A percentile compares a stretch with the other conserved stretches of the same genome.
These are phyloP conservation scores for Zaprionus inermis DNA, from an alignment of 1,140 invertebrate genomes.

Conservation along the genomic window DNA sequence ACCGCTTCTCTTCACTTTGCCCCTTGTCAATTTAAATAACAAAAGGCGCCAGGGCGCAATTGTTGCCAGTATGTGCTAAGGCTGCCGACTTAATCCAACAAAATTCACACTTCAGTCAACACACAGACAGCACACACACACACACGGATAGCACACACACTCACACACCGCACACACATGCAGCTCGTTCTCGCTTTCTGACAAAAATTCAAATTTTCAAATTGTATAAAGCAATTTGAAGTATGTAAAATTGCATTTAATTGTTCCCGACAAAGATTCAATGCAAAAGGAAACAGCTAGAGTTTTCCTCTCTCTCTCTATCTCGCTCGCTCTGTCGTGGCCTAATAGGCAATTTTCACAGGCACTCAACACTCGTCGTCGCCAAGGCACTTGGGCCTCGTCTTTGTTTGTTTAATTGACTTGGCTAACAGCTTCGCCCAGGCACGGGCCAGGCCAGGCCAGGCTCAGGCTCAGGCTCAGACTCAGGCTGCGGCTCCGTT, in stretches of 20 bases:
- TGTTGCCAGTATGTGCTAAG: conserved; percentile 55
- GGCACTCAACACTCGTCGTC: conserved; percentile 38
- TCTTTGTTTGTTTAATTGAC: conserved; percentile 82
- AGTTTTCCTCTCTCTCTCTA: conserved; percentile 13
- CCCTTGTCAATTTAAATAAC: conserved; percentile 74
- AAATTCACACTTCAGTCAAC: conserved; percentile 74
- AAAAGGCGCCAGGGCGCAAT: conserved; percentile 71
- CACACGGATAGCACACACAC: conserved; percentile 56
- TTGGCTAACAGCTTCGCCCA: conserved; percentile 62
- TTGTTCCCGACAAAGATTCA: conserved; percentile 75
- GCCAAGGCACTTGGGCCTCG: conserved; percentile 41
- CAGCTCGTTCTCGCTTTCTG: conserved; percentile 21
- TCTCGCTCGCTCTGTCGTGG: conserved; percentile 25
- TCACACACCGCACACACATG: conserved; percentile 58
- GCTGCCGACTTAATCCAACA: conserved; percentile 53
- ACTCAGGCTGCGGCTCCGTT: conserved; percentile 11
- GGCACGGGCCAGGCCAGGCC: no score
- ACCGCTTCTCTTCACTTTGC: conserved; percentile 37
- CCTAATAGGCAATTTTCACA: conserved; percentile 76
- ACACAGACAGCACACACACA: conserved; percentile 58
- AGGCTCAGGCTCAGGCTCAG: neutral
- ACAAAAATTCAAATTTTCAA: conserved; percentile 67
- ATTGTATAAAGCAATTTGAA: conserved; percentile 78
- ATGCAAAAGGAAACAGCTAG: conserved; percentile 68
- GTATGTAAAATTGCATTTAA: conserved; percentile 82